A percentile compares a stretch with the other conserved stretches of the same genome.
Conservation (phyloP, 2,888 invertebrate genomes). For the Oligia fasciuncula region DNA sequence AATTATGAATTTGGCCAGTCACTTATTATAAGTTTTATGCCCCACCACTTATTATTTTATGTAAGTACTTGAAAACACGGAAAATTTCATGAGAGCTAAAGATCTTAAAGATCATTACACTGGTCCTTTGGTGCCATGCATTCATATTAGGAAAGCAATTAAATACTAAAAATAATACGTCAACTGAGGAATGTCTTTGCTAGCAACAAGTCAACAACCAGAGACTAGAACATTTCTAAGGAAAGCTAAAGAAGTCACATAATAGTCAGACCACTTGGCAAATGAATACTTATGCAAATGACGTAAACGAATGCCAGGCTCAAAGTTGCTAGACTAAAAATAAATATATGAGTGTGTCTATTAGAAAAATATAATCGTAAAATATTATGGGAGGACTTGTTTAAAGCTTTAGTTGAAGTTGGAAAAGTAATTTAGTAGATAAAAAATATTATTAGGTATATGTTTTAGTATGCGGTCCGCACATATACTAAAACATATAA, state of each 20-base stretch:
- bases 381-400: constrained; percentile 23
- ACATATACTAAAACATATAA: too few species aligned
- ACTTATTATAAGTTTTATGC: not conserved
- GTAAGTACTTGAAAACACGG: not conserved
- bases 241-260: constrained; percentile 60
- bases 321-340: constrained; percentile 43
- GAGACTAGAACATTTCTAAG: constrained; percentile 44
- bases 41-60: not conserved
- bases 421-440: not conserved
- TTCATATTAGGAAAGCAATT: constrained; percentile 41
- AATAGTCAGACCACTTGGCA: constrained; percentile 52
- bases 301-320: constrained; percentile 26
- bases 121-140: not conserved
- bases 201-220: constrained; percentile 38
- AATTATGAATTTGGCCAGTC: not conserved
- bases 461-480: not conserved
- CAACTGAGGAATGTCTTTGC: constrained; percentile 43
- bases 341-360: constrained; percentile 36
- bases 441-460: not conserved
- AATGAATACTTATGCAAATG: constrained; percentile 61
- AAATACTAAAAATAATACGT: constrained; percentile 28
- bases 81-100: not conserved
- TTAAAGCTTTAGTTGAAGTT: constrained; percentile 9
- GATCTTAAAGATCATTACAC: not conserved
- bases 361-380: constrained; percentile 34